Evolutionary conservation across 2,113 vertebrate genomes (phyloP), one percentile per base, ranked within the genome.

Genomic region (Tinamus guttatus): DNA sequence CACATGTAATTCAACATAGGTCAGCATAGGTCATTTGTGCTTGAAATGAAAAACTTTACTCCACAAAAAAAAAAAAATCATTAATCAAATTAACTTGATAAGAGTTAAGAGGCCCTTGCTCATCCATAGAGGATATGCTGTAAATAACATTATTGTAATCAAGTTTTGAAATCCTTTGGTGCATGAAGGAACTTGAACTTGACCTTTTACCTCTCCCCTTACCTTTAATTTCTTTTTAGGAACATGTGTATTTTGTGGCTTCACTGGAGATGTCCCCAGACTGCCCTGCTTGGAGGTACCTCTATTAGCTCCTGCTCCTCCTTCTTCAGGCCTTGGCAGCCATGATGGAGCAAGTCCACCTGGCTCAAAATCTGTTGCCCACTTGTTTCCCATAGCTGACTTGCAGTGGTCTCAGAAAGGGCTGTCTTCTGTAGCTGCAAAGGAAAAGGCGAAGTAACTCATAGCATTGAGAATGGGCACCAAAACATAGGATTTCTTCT

Each of bases 1-100:
- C 27, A 79, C 15, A 59, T 12, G 5, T 11, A 24, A 74, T 88
- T 41, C 30, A 78, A 13, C 16, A 80, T 30, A 71, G 51, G 7
- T 28, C 51, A 59, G 22, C 62, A 65, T 45, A n/a, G n/a, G n/a
- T 58, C 17, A 58, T 79, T 67, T 65, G 15, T 40, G 51, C 32
- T 94, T 47, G 51, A 93, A 95, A 90, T 85, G 71, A n/a, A 93
- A 96, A 94, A 40, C 15, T 54, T 18, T 40, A 32, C 5, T 84
- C 5, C 22, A 73, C 36, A 11, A 49, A 70, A 77, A 59, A 36
- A 58, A 52, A 27, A 2, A 4, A 5, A 41, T 28, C 28, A 40
- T 62, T 81, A 78, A 69, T 38, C 65, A 70, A 75, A 73, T 47
- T 7, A 90, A 74, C 21, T 34, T 84, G 13, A 2, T 62, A 64